Evolutionary conservation across 2,797 vertebrate genomes (phyloP).

Genomic region (Pseudopleuronectes americanus): DNA sequence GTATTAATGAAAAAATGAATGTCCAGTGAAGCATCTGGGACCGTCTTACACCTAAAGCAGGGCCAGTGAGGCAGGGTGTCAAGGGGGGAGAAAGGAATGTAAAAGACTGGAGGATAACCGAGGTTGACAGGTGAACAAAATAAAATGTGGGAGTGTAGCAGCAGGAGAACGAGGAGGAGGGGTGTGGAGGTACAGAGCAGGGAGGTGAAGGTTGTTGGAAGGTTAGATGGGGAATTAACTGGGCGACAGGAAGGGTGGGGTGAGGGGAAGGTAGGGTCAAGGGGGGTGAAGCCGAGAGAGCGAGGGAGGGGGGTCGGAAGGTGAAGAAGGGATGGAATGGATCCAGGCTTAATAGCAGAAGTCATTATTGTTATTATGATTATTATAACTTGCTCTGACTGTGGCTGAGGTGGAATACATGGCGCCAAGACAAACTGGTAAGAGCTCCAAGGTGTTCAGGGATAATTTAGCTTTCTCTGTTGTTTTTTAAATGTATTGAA

Average conservation of each 20-base stretch:
- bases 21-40: neutral
- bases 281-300: neutral
- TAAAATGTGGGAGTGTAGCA: constrained; percentile 6
- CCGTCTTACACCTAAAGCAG: neutral
- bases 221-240: constrained; percentile 51
- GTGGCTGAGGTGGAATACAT: neutral
- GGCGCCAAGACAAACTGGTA: neutral
- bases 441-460: no score
- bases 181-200: constrained; percentile 1
- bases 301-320: neutral
- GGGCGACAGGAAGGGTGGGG: constrained; percentile 20
- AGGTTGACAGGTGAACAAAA: constrained; percentile 22
- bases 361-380: neutral
- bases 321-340: constrained; percentile 2
- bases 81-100: constrained; percentile 9
- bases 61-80: neutral
- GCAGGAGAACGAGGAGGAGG: neutral
- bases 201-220: constrained; percentile 59
- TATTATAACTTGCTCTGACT: neutral
- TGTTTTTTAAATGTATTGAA: no score
- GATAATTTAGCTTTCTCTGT: no score
- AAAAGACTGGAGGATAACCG: constrained; percentile 23
- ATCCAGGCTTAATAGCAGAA: constrained; percentile 26
- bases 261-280: constrained; percentile 26
- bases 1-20: no score